Evolutionary conservation across 2,888 invertebrate species (phyloP), one percentile per base, ranked within the genome.

Genomic region (Halocaridina rubra): DNA sequence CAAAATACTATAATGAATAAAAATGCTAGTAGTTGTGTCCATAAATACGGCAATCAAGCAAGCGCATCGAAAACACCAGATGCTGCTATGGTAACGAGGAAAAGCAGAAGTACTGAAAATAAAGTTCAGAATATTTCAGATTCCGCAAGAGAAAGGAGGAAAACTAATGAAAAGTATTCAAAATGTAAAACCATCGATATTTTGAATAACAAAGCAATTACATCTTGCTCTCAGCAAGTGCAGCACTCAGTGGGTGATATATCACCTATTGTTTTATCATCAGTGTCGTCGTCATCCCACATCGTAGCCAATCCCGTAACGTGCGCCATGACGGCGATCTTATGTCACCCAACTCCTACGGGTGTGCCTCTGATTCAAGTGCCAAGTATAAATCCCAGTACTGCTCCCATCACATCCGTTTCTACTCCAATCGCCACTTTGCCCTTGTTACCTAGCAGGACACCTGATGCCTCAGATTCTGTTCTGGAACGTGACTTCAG

Each of bases 401-500:
- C 78, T 10, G 71, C 82, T 30, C 59, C 82, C 13, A 82, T 78
- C 33, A 57, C 69, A 16, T 32, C 82, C 13, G 39, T 61, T 29
- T 7, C 78, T 72, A 39, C 82, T 27, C 71, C 82, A 32, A 71
- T 82, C 24, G 33, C 71, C 24, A 77, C 71, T 22, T 69, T 61
- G n/a, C 82, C 78, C 39, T 3, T 33, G 30, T 72, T 82, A 72
- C 59, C 77, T 19, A 61, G 72, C 19, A 29, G 27, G 30, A 27
- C 32, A 29, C 19, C 46, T 24, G 61, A 77, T 72, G 3, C 27
- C n/a, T 16, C 24, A 13, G 29, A 53, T 53, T 53, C 53, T 53
- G 19, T 53, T 53, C 19, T 53, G 53, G 19, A 53, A 19, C 53
- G 16, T 2, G 29, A 27, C 29, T 13, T 32, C 8, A 72, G n/a